phyloP scores from a whole-genome alignment of 1,140 invertebrate species.

The Matsumurasca onukii region DNA sequence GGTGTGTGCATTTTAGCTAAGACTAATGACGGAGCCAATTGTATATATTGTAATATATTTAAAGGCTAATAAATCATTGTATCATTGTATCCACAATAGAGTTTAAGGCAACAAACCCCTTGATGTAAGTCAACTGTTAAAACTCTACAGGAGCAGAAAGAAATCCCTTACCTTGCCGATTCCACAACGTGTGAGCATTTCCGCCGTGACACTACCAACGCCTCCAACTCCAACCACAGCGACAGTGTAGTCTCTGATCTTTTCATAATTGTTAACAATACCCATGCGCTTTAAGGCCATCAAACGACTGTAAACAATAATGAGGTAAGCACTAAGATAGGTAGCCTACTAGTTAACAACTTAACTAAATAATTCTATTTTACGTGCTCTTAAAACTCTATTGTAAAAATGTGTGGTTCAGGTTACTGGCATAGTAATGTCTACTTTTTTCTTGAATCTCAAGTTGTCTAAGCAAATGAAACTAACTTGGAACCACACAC shows the following conservation, averaged over 20 bases:
- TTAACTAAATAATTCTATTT: background rate
- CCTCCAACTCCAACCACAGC: conserved; percentile 98
- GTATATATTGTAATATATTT: no score
- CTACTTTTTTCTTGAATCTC: no score
- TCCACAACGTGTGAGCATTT: conserved; percentile 98
- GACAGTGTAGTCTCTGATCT: conserved; percentile 87
- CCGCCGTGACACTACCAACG: conserved; percentile 98
- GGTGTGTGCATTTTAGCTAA: no score
- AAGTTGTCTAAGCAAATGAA: no score
- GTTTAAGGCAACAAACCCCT: no score
- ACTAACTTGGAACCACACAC: no score
- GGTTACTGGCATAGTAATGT: background rate
- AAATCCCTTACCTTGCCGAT: conserved; percentile 84
- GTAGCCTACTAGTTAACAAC: conserved; percentile 25
- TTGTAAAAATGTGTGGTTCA: conserved; percentile 4
- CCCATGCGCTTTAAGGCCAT: conserved; percentile 99
- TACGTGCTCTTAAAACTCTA: no score
- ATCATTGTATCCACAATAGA: no score
- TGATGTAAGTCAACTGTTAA: no score
- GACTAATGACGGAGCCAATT: no score
- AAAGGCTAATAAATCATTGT: no score
- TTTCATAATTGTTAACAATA: conserved; percentile 98
- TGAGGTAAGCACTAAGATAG: conserved; percentile 17
- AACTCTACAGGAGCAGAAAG: conserved; percentile 86
- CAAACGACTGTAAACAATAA: conserved; percentile 71